These are phyloP conservation scores for Etia nguti DNA, from an alignment of 2,113 vertebrate species.

Conservation along the genomic window DNA sequence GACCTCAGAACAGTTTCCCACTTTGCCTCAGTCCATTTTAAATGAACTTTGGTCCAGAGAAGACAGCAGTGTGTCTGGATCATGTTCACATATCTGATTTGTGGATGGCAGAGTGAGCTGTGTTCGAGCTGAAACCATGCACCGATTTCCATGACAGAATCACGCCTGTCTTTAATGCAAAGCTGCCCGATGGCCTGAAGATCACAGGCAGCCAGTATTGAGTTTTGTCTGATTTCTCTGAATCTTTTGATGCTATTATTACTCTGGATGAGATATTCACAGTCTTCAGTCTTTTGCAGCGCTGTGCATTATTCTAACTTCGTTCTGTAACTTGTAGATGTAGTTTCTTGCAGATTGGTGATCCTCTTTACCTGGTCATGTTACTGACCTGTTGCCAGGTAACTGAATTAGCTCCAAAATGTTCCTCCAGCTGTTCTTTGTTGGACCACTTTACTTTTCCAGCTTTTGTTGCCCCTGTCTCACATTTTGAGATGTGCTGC, in stretches of 20 bases:
- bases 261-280: background rate
- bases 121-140: background rate
- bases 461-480: background rate
- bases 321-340: fast-evolving
- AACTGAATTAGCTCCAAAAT: background rate
- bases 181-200: background rate
- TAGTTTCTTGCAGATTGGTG: background rate
- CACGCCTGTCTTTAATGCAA: background rate
- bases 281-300: background rate
- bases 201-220: background rate
- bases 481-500: background rate
- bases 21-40: background rate
- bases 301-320: background rate
- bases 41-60: fast-evolving
- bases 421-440: background rate
- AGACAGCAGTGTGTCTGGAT: background rate
- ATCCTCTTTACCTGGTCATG: background rate
- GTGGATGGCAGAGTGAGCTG: background rate
- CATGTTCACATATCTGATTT: background rate
- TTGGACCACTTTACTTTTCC: background rate
- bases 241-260: background rate
- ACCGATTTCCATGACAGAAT: background rate
- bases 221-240: background rate
- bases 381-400: background rate
- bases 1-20: background rate